Evolutionary conservation across 2,888 invertebrate species (phyloP), one percentile per base, ranked within the genome.

Genomic region (Archaeoteleia sp.): DNA sequence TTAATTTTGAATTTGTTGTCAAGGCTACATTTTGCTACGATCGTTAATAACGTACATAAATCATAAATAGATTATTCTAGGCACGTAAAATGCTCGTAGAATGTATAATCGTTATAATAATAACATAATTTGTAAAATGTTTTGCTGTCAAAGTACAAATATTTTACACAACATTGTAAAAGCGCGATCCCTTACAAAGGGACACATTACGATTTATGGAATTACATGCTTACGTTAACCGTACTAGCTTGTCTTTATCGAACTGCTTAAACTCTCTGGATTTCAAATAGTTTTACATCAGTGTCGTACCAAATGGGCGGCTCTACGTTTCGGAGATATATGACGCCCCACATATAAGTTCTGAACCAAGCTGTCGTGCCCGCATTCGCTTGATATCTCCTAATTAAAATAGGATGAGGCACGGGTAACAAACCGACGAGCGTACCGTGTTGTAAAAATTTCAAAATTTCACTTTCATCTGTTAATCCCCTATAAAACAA

Each of bases 301-400:
- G 99, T 99, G 85, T 99, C 98, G 86, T 98, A 98, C 99, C 99
- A 99, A 74, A 99, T 94, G 0, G 99, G 98, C 7, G 99, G 99
- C 84, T 98, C 98, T 51, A 97, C 94, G 87, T 99, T 99, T 79
- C 97, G 92, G 78, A 99, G 90, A 87, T 99, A 99, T 74, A 99
- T 98, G 53, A 99, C 96, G 45, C 98, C 99, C 98, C 98, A 99
- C 91, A 99, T 95, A 85, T 99, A 99, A 0, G 98, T 99, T 54
- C 98, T 89, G 88, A 99, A 99, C 99, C 99, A 99, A 80, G 97
- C 96, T 15, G 98, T 98, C 0, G 99, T 99, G 67, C 98, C 98
- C 27, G 94, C 92, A 87, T 99, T 99, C 40, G 98, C 97, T 87
- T 99, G 99, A 88, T 99, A 99, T 87, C 98, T 97, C 77, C 99